Conservation (phyloP, 1,140 invertebrate species). For the Drosophila auraria region DNA sequence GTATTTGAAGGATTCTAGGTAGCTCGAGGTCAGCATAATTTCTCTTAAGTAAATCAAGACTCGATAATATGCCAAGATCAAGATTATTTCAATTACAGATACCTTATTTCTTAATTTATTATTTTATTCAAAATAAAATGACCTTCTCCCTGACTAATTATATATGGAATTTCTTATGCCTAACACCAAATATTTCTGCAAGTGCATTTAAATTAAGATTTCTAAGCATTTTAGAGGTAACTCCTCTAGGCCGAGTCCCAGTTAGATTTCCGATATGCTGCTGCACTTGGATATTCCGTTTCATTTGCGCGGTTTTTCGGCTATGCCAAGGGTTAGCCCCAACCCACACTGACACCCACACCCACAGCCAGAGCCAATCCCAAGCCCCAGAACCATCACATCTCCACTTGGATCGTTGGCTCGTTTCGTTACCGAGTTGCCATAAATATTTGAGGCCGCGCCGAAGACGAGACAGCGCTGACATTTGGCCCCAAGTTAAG, state of each 20-base stretch:
- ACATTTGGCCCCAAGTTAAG: constrained; percentile 64
- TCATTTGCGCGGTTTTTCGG: constrained; percentile 63
- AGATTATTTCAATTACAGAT: too few species aligned
- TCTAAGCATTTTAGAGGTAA: neutral
- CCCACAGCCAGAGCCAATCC: neutral
- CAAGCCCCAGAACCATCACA: constrained; percentile 11
- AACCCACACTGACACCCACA: neutral
- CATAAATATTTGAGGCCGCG: constrained; percentile 67
- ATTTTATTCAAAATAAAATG: neutral
- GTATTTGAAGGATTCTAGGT: too few species aligned
- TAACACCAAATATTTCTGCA: neutral
- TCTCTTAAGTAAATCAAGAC: too few species aligned
- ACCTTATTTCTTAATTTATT: too few species aligned
- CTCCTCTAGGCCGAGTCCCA: constrained; percentile 4
- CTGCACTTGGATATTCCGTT: constrained; percentile 63
- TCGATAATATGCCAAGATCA: too few species aligned
- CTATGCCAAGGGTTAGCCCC: constrained; percentile 17
- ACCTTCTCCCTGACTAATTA: neutral
- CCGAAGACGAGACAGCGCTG: constrained; percentile 42
- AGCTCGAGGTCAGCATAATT: too few species aligned
- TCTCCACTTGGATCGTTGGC: constrained; percentile 22
- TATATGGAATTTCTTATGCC: neutral
- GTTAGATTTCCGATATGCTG: constrained; percentile 28
- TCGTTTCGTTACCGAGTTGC: constrained; percentile 40
- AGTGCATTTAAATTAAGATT: constrained; percentile 11